A percentile compares a stretch with the other conserved stretches of the same genome.
Conservation (phyloP, 1,140 invertebrate genomes). For the Drosophila nikananu region DNA sequence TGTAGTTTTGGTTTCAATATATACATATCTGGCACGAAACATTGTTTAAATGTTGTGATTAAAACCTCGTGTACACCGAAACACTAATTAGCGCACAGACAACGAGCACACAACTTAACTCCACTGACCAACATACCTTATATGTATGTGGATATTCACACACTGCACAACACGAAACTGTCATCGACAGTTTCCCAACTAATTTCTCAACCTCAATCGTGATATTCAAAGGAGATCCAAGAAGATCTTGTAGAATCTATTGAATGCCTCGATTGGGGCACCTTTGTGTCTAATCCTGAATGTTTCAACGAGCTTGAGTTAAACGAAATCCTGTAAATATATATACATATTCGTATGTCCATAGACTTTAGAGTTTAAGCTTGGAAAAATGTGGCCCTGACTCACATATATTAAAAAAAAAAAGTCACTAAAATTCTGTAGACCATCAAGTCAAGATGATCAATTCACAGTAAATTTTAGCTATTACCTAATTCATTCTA, state of each 20-base stretch:
- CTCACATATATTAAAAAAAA: neutral
- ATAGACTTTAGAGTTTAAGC: conserved; percentile 22
- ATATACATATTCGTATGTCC: conserved; percentile 49
- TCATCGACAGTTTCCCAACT: conserved; percentile 22
- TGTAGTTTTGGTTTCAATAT: conserved; percentile 28
- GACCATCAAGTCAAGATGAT: neutral
- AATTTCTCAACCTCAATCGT: conserved; percentile 18
- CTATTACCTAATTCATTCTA: neutral
- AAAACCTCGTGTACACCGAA: conserved; percentile 33
- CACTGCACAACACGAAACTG: conserved; percentile 26
- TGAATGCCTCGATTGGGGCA: conserved; percentile 13
- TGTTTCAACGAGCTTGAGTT: conserved; percentile 51
- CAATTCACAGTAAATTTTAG: neutral
- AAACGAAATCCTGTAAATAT: conserved; percentile 44
- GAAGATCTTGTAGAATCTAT: neutral
- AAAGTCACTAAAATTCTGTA: neutral
- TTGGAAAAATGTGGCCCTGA: conserved; percentile 4
- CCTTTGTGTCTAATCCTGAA: conserved; percentile 56
- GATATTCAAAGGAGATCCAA: neutral
- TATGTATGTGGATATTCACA: conserved; percentile 35
- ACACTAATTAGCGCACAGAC: conserved; percentile 54
- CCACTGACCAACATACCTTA: conserved; percentile 33
- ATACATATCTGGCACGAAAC: conserved; percentile 36
- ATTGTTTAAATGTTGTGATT: conserved; percentile 51
- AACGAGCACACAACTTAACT: conserved; percentile 50